Evolutionary conservation across 2,888 invertebrate genomes (phyloP).

Genomic region (Noctua janthe): DNA sequence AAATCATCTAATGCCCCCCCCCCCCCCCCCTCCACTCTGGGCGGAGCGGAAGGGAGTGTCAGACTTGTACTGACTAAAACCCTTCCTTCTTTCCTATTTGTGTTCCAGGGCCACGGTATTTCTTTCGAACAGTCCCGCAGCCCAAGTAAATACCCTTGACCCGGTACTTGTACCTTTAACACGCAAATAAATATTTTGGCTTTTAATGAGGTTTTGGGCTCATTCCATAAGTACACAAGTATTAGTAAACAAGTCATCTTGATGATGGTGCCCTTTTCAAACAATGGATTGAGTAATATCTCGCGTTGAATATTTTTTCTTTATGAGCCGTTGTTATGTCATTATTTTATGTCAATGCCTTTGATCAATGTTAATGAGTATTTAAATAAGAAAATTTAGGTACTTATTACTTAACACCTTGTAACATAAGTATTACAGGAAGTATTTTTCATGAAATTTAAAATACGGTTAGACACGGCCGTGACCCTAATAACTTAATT

Average conservation of each 20-base stretch:
- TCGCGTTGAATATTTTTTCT: constrained; percentile 30
- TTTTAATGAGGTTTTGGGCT: neutral
- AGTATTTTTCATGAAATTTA: constrained; percentile 17
- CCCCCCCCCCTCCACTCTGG: no score
- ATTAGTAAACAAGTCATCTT: constrained; percentile 64
- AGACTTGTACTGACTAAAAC: no score
- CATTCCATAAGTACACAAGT: constrained; percentile 44
- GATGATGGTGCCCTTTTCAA: constrained; percentile 62
- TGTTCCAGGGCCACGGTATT: no score
- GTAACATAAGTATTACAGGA: neutral
- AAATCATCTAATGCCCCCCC: no score
- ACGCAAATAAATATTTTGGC: neutral
- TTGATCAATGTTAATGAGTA: constrained; percentile 12
- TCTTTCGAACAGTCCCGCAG: no score
- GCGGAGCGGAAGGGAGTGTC: no score
- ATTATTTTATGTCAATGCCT: constrained; percentile 18
- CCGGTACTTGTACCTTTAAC: neutral
- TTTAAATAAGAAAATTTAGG: neutral
- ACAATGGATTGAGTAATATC: constrained; percentile 59
- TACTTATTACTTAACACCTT: neutral
- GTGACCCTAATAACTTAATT: constrained; percentile 22
- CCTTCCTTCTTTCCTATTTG: no score
- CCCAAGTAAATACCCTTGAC: neutral
- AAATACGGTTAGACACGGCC: neutral
- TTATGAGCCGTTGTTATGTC: constrained; percentile 11